Evolutionary conservation across 1,140 invertebrate genomes (phyloP).

Genomic region (Drosophila willistoni): DNA sequence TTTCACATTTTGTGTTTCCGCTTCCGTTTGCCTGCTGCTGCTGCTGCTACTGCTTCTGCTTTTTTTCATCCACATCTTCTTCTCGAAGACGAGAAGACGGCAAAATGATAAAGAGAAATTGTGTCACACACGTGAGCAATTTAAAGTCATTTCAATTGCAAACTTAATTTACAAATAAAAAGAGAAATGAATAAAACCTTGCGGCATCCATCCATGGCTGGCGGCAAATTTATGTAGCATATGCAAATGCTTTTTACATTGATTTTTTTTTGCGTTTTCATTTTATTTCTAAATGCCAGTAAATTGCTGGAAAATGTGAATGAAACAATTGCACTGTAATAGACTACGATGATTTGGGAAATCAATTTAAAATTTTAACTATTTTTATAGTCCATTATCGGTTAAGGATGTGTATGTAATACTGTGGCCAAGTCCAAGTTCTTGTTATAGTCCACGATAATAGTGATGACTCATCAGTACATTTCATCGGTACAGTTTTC

Average conservation of each 20-base stretch:
- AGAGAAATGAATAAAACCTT: conserved; percentile 3
- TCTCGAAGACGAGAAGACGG: conserved; percentile 1
- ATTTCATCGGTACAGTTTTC: too few species aligned
- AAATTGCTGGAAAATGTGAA: neutral
- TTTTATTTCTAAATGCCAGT: neutral
- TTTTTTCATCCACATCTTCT: conserved; percentile 1
- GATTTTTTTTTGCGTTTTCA: neutral
- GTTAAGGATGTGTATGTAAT: neutral
- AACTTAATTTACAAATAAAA: conserved; percentile 70
- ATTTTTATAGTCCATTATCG: neutral
- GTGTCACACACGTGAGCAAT: conserved; percentile 81
- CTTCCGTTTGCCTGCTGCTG: conserved; percentile 58
- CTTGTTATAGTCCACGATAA: too few species aligned
- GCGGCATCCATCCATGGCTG: conserved; percentile 33
- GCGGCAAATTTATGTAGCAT: conserved; percentile 33
- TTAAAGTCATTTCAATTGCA: conserved; percentile 78
- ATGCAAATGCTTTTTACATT: neutral
- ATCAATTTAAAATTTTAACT: neutral
- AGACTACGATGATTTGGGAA: neutral
- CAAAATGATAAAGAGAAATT: conserved; percentile 46
- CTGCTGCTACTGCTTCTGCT: neutral
- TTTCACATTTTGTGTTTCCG: conserved; percentile 72
- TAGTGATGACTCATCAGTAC: too few species aligned
- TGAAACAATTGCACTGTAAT: neutral
- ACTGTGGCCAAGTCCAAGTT: too few species aligned